A percentile compares a stretch with the other conserved stretches of the same genome.
Conservation (phyloP, 2,888 invertebrate species). For the Spisula subtruncata region DNA sequence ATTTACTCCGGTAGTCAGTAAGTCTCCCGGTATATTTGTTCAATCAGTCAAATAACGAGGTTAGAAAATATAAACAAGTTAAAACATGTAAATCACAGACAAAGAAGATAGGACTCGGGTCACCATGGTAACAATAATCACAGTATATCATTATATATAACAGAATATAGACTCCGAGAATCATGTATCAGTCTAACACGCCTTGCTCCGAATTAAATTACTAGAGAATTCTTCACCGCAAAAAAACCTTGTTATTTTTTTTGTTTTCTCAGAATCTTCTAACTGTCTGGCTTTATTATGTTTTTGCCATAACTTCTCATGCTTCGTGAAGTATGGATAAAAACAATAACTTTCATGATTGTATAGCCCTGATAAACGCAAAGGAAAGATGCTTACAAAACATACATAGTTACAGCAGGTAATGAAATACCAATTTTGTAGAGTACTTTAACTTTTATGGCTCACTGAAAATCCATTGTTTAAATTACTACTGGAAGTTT, state of each 20-base stretch:
- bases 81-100: slow-evolving; percentile 1
- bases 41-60: background rate
- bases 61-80: background rate
- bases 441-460: too few relatives aligned
- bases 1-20: slow-evolving; percentile 1
- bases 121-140: background rate
- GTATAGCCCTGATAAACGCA: too few relatives aligned
- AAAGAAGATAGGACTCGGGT: background rate
- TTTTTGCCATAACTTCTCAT: slow-evolving; percentile 20
- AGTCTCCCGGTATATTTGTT: slow-evolving; percentile 4
- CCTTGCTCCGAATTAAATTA: background rate
- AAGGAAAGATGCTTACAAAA: too few relatives aligned
- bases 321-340: background rate
- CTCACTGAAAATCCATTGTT: too few relatives aligned
- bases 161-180: slow-evolving; percentile 11
- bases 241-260: background rate
- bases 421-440: too few relatives aligned
- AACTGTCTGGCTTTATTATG: background rate
- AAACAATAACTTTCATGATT: too few relatives aligned
- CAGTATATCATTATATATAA: background rate
- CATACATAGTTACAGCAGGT: too few relatives aligned
- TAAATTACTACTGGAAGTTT: too few relatives aligned
- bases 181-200: background rate
- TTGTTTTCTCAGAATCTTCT: background rate
- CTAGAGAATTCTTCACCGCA: background rate